Conservation (phyloP, 2,797 vertebrate genomes). For the Sebastes nivosus region DNA sequence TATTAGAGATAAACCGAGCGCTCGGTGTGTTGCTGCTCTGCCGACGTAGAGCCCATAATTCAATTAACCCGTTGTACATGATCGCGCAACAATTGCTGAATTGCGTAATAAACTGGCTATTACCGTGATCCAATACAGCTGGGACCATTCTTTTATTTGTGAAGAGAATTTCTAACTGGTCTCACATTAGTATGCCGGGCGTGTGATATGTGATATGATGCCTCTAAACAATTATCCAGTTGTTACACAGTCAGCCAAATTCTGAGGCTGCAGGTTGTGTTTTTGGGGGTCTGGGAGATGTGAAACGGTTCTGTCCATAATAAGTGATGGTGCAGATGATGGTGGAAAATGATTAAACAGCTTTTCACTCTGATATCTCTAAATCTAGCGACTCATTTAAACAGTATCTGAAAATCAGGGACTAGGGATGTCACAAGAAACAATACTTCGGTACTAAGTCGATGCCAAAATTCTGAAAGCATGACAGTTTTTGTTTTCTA, state of each 20-base stretch:
- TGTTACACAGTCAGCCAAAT: slow-evolving; percentile 19
- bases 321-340: background rate
- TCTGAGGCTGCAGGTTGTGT: slow-evolving; percentile 10
- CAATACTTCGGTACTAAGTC: too few species aligned
- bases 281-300: background rate
- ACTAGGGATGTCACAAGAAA: background rate
- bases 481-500: too few species aligned
- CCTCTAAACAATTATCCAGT: slow-evolving; percentile 39
- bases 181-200: slow-evolving; percentile 33
- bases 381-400: background rate
- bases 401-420: background rate
- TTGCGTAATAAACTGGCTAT: slow-evolving; percentile 50
- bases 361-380: slow-evolving; percentile 3
- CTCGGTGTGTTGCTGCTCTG: slow-evolving; percentile 28
- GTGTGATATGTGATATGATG: slow-evolving; percentile 1
- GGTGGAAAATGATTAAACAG: background rate
- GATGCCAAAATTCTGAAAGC: too few species aligned
- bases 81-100: slow-evolving; percentile 29
- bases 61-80: slow-evolving; percentile 51
- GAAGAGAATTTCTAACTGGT: slow-evolving; percentile 40
- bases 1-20: slow-evolving; percentile 67
- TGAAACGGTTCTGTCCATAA: background rate
- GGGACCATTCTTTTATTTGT: slow-evolving; percentile 29
- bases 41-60: slow-evolving; percentile 53
- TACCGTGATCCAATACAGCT: slow-evolving; percentile 27